Conservation (phyloP, 2,888 invertebrate genomes). For the Hirtodrosophila confusa region DNA sequence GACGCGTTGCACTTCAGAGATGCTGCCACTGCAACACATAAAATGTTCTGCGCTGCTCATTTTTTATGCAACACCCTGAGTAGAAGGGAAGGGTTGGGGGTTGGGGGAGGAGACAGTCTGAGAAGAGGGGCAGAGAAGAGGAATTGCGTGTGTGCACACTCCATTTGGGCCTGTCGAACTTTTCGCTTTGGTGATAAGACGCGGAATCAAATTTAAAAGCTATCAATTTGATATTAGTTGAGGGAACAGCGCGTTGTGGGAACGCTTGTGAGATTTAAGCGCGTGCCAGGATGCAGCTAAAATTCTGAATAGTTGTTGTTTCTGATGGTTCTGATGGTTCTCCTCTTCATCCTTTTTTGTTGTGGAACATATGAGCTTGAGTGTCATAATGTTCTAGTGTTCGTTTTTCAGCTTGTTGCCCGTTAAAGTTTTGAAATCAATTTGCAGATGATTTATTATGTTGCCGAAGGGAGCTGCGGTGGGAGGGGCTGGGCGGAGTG, state of each 20-base stretch:
- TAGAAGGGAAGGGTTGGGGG: constrained; percentile 2
- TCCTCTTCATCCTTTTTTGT: constrained; percentile 18
- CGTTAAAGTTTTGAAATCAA: constrained; percentile 72
- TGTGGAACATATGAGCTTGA: constrained; percentile 33
- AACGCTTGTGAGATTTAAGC: constrained; percentile 46
- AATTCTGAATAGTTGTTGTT: constrained; percentile 13
- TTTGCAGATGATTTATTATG: constrained; percentile 78
- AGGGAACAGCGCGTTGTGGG: constrained; percentile 57
- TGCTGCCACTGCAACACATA: constrained; percentile 55
- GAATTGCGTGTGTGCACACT: constrained; percentile 36
- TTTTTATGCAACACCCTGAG: constrained; percentile 70
- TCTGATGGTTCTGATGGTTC: not conserved
- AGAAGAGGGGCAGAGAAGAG: not conserved
- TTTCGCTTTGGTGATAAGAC: constrained; percentile 74
- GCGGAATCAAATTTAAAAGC: constrained; percentile 82
- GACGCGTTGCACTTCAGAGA: constrained; percentile 36
- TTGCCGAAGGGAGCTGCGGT: constrained; percentile 18
- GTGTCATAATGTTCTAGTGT: constrained; percentile 45
- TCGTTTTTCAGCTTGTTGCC: constrained; percentile 40
- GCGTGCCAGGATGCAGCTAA: constrained; percentile 57
- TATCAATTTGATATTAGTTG: constrained; percentile 80
- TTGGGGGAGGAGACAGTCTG: not conserved
- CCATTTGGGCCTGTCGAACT: constrained; percentile 58
- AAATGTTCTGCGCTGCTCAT: constrained; percentile 69
- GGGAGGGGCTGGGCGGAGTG: not conserved